Base-by-base conservation (phyloP, 2,113 vertebrate species). In the Rhegmatorhina hoffmannsi region DNA sequence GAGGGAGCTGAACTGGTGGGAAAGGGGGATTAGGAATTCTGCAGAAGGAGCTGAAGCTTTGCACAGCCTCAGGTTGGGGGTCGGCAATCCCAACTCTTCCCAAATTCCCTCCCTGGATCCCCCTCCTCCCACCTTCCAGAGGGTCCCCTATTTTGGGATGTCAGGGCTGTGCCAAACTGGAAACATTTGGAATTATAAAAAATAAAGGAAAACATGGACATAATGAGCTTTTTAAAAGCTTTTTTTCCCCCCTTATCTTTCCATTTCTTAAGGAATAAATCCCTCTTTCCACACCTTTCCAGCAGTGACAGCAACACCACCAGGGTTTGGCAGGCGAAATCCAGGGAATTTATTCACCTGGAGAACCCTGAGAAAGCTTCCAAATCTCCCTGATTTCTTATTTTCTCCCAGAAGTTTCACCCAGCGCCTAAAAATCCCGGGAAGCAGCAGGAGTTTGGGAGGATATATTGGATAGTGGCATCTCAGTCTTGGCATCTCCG, bases 381-480 rank as follows among this genome's bases (percentile, higher is more conserved):
- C 20, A 34, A 12, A 10, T 36, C 28, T 29, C 60, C 28, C 47
- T 6, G 6, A 31, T 38, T 17, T 7, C 11, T 16, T 25, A 53
- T 47, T 68, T 34, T 3, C 31, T 17, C 21, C 47, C 36, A 31
- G 19, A 80, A 68, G 68, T 38, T 7, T 9, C 19, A 49, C 49
- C 28, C n/a, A 59, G 44, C 36, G 28, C 24, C 36, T 31, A 16
- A 58, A 63, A 26, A 62, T 18, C 26, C 47, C 0, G 1, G 52
- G 46, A 87, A 66, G n/a, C 62, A 47, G 67, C 77, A 79, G 53
- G 18, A 29, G 13, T 33, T 58, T 4, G 29, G 49, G 18, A 34
- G 34, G 38, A 72, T 5, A 8, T 2, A 9, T 4, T 0, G 10
- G 20, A 18, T 1, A 44, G n/a, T 2, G 1, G 4, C 8, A 0